Evolutionary conservation across 2,888 invertebrate species (phyloP).

Genomic region (Spatulosminthurus flaviceps): DNA sequence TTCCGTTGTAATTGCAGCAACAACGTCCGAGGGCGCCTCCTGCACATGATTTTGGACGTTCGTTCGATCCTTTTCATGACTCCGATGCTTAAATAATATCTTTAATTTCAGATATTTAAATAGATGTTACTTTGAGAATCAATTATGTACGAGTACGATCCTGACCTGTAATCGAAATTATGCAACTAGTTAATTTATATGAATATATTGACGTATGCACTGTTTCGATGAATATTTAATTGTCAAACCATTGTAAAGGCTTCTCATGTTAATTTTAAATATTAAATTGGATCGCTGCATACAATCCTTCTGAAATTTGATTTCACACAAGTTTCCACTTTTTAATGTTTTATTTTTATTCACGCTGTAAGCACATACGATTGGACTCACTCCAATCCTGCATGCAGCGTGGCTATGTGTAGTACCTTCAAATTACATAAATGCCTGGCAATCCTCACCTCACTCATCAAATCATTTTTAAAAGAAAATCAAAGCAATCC

Average conservation of each 20-base stretch:
- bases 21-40: slow-evolving; percentile 57
- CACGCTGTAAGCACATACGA: no score
- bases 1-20: slow-evolving; percentile 27
- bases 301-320: background rate
- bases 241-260: slow-evolving; percentile 22
- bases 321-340: no score
- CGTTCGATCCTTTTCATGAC: slow-evolving; percentile 62
- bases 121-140: slow-evolving; percentile 27
- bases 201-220: slow-evolving; percentile 39
- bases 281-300: slow-evolving; percentile 18
- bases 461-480: no score
- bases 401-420: no score
- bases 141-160: slow-evolving; percentile 27
- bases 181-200: slow-evolving; percentile 48
- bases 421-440: no score
- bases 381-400: no score
- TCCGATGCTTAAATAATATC: slow-evolving; percentile 57
- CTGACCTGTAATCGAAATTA: slow-evolving; percentile 42
- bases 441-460: no score
- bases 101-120: background rate
- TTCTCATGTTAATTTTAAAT: slow-evolving; percentile 28
- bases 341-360: no score
- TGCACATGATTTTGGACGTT: slow-evolving; percentile 57
- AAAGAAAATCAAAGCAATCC: no score
- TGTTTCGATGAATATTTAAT: slow-evolving; percentile 29